Base-by-base conservation (phyloP, 2,888 invertebrate genomes). In the Drosophila paramelanica region DNA sequence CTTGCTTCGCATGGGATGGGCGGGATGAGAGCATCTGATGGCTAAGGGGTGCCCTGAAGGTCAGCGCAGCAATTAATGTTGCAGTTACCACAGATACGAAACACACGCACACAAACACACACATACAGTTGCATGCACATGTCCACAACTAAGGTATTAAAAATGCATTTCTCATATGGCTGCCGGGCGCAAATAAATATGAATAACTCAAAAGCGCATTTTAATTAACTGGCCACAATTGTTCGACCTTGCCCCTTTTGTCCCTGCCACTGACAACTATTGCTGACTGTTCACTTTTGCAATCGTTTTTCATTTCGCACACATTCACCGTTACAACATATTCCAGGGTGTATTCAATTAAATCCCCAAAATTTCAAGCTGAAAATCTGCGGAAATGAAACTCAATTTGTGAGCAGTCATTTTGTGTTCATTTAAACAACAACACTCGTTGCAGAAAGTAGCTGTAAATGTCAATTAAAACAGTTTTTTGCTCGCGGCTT, bases 161-260 rank as follows among this genome's bases (percentile, higher is more conserved):
- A 76, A 71, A 81, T 82, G 70, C 77, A 88, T 85, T 65, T 69
- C 73, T 69, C 82, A 85, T 85, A 65, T 76, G 76, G 58, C 81
- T 65, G 57, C 49, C 52, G 66, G 41, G 65, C 43, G 47, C 73
- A 79, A 79, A 81, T 79, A 76, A 79, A 79, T 85, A 79, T 88
- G 86, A 82, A 83, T 82, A 85, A 79, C 66, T 85, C 64, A 85
- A 67, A 70, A 79, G 86, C 67, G 74, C 72, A 77, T 82, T 88
- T 83, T 82, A 83, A 83, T 83, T 83, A 88, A 88, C 88, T 82
- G 57, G 13, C 71, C 73, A 45, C 74, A 68, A 73, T 69, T 62
- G 62, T 67, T 64, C 36, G 56, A 31, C 33, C 47, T 33, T 25
- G 36, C 38, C 31, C 17, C 13, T 0, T 23, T 23, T 39, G 13